Evolutionary conservation across 2,888 invertebrate genomes (phyloP).

Genomic region (Brenthis daphne): DNA sequence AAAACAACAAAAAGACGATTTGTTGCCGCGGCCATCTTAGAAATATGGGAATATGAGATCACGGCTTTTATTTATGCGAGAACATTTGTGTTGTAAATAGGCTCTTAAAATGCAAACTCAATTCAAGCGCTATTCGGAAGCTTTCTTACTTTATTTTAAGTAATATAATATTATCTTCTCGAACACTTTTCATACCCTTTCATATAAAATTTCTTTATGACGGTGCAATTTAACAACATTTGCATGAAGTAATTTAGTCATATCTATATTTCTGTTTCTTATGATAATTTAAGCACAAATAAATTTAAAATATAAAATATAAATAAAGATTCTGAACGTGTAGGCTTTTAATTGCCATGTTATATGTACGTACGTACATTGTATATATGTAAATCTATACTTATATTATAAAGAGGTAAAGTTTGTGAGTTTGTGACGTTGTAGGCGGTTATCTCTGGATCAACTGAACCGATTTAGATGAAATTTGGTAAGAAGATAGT

Average conservation of each 20-base stretch:
- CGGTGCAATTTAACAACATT: constrained; percentile 21
- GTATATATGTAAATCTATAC: too few species aligned
- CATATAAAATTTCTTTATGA: constrained; percentile 20
- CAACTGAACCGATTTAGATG: too few species aligned
- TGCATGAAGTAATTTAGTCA: constrained; percentile 23
- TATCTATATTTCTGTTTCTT: constrained; percentile 11
- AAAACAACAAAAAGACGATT: constrained; percentile 30
- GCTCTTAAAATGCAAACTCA: constrained; percentile 68
- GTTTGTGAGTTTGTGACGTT: too few species aligned
- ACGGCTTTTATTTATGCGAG: constrained; percentile 55
- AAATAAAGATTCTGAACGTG: too few species aligned
- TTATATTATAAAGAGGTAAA: too few species aligned
- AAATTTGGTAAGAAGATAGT: too few species aligned
- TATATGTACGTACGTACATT: too few species aligned
- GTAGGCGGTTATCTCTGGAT: too few species aligned
- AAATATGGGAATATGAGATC: constrained; percentile 59
- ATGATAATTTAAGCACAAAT: neutral
- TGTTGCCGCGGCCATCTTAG: constrained; percentile 45
- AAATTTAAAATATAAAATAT: constrained; percentile 11
- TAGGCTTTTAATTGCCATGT: too few species aligned
- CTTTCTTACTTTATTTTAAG: constrained; percentile 28
- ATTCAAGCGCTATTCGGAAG: constrained; percentile 47
- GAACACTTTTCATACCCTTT: constrained; percentile 19
- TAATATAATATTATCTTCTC: constrained; percentile 19
- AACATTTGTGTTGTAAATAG: constrained; percentile 66